A percentile compares a stretch with the other conserved stretches of the same genome.
Conservation (phyloP, 2,113 vertebrate genomes). For the Crotalus viridis region DNA sequence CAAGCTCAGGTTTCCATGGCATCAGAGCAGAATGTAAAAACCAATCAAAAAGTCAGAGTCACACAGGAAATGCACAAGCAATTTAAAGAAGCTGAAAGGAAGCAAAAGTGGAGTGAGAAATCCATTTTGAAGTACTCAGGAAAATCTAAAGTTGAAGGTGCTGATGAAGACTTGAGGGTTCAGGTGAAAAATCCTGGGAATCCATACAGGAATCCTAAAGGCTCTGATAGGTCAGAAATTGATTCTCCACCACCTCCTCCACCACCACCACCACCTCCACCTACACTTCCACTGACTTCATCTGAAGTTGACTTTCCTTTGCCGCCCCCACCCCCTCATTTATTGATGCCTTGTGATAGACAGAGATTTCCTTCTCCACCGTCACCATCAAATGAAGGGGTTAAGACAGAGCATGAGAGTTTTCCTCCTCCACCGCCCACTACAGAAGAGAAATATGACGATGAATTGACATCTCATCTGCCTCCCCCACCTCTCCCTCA, state of each 20-base stretch:
- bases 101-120: constrained; percentile 50
- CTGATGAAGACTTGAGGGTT: constrained; percentile 47
- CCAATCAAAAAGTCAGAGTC: constrained; percentile 34
- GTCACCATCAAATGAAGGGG: constrained; percentile 52
- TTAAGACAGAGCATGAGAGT: constrained; percentile 70
- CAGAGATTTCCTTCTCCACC: constrained; percentile 46
- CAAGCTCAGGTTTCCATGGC: constrained; percentile 45
- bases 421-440: constrained; percentile 74
- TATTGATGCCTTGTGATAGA: constrained; percentile 63
- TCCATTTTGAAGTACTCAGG: constrained; percentile 34
- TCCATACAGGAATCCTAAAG: constrained; percentile 61
- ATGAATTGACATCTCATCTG: constrained; percentile 66
- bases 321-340: constrained; percentile 70
- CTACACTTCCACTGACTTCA: constrained; percentile 47
- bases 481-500: constrained; percentile 67
- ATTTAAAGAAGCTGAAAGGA: constrained; percentile 48
- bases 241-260: constrained; percentile 76
- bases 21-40: constrained; percentile 47
- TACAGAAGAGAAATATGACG: constrained; percentile 68
- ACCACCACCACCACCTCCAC: constrained; percentile 67
- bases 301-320: constrained; percentile 78
- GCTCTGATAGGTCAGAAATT: constrained; percentile 66
- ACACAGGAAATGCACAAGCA: constrained; percentile 41
- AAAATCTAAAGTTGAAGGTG: constrained; percentile 49
- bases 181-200: constrained; percentile 48